Conservation (phyloP, 2,113 vertebrate genomes). For the Arenaria interpres region DNA sequence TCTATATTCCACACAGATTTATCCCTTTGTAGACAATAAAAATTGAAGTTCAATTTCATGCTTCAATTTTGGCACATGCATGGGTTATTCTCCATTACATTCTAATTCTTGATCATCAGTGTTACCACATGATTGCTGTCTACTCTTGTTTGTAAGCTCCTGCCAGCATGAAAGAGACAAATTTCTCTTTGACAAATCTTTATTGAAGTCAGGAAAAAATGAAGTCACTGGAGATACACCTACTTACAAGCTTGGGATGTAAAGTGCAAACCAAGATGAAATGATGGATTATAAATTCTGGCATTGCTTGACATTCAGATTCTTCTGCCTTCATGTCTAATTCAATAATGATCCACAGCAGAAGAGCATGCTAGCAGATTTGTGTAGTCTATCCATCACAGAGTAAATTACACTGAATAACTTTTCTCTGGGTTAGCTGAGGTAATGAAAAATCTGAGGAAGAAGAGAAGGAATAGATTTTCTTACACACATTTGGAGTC, state of each 20-base stretch:
- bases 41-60: neutral
- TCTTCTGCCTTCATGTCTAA: neutral
- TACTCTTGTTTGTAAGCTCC: neutral
- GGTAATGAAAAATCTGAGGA: neutral
- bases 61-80: neutral
- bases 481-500: neutral
- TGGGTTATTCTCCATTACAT: neutral
- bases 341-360: neutral
- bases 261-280: neutral
- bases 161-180: neutral
- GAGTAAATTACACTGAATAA: neutral
- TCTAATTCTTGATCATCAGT: neutral
- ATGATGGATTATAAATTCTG: neutral
- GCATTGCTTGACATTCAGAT: neutral
- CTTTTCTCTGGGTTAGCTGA: neutral
- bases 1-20: neutral
- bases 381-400: neutral
- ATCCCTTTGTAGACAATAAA: neutral
- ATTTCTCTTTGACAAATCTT: neutral
- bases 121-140: neutral
- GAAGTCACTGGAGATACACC: neutral
- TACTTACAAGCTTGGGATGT: neutral
- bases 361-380: neutral
- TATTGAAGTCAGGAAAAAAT: neutral
- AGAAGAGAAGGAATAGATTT: neutral